Evolutionary conservation across 2,113 vertebrate genomes (phyloP).

Genomic region (Rynchops niger): DNA sequence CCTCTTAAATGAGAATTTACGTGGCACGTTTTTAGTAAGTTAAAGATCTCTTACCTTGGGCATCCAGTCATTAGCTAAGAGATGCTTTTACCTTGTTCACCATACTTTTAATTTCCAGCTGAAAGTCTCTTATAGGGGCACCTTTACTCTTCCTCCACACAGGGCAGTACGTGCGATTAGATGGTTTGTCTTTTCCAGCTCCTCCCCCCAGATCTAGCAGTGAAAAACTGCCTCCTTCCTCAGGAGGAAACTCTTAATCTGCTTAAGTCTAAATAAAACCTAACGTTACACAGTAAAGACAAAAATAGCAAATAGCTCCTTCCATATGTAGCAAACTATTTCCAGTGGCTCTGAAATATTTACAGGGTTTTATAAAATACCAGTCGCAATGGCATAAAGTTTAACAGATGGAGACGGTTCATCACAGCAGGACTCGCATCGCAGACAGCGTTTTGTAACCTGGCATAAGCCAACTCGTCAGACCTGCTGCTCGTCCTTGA

Average conservation of each 20-base stretch:
- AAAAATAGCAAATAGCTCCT: background rate
- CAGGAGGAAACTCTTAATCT: background rate
- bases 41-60: slow-evolving; percentile 23
- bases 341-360: background rate
- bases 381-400: background rate
- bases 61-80: background rate
- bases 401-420: background rate
- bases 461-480: background rate
- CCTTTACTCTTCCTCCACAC: background rate
- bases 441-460: background rate
- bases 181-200: slow-evolving; percentile 18
- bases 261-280: slow-evolving; percentile 7
- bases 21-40: background rate
- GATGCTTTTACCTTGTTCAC: background rate
- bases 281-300: background rate
- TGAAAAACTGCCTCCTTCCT: slow-evolving; percentile 11
- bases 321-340: background rate
- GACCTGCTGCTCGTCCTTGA: background rate
- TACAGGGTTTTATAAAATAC: background rate
- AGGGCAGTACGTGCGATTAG: background rate
- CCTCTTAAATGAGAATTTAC: slow-evolving; percentile 32
- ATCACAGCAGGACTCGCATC: background rate
- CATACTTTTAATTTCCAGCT: background rate
- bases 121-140: background rate
- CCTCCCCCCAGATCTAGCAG: slow-evolving; percentile 7